Evolutionary conservation across 2,113 vertebrate genomes (phyloP), one percentile per base, ranked within the genome.

Genomic region (Vireo altiloquus): DNA sequence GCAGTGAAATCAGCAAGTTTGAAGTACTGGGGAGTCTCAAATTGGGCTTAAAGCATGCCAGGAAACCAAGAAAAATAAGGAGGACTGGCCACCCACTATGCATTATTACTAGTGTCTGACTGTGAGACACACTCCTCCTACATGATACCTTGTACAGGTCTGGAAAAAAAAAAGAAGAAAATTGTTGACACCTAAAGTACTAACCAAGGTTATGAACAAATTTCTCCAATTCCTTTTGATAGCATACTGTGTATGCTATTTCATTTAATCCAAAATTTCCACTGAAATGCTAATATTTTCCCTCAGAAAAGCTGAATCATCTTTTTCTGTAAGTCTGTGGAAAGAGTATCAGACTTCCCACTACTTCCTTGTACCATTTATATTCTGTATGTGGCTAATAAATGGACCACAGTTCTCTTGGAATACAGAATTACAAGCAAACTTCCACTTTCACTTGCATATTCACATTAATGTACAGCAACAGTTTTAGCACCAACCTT

Each of bases 51-150:
- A 97, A 96, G 50, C 84, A 95, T 87, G 52, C 76, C 87, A 87
- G 85, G 95, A 97, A 97, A 97, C 94, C 91, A 96, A 92, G 80
- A 95, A 96, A 95, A 97, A 74, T 44, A 91, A 84, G 78, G 37
- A 83, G 49, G 77, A 85, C 78, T 68, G 95, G 90, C 96, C 97
- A 97, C 96, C 96, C 96, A 97, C 94, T 65, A 44, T 70, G 95
- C 2, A 35, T 91, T 89, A 91, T 89, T 95, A 60, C 13, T 82
- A 76, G 86, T 94, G 75, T 89, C 81, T 90, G 92, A 91, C 60
- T 39, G 63, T 49, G 22, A 33, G 82, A 94, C 89, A 96, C 47
- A 71, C 40, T 61, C 81, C 60, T 87, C 54, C 74, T 89, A 81
- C 76, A 92, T 15, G 47, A 89, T 87, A 94, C 74, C 52, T 86